phyloP scores from a whole-genome alignment of 2,888 invertebrate species.

The Plagodis pulveraria region DNA sequence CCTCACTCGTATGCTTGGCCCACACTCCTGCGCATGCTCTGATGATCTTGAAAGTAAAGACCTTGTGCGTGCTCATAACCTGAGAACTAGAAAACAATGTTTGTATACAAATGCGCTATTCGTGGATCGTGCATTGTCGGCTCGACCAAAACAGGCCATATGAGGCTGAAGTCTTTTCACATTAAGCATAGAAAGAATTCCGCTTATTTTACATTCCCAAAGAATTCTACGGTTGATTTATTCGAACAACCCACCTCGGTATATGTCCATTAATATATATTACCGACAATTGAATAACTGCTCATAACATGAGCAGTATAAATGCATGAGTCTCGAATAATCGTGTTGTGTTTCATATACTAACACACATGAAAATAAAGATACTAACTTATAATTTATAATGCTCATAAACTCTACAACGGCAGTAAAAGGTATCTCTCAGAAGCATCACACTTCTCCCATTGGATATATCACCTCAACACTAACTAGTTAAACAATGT shows the following conservation, averaged over 20 bases:
- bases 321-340: neutral
- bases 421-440: neutral
- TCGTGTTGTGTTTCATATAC: neutral
- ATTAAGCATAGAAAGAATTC: slow-evolving; percentile 2
- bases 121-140: slow-evolving; percentile 38
- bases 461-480: slow-evolving; percentile 54
- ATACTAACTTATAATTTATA: neutral
- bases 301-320: slow-evolving; percentile 3
- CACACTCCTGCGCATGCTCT: slow-evolving; percentile 69
- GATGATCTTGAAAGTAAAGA: slow-evolving; percentile 84
- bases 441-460: slow-evolving; percentile 23
- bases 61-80: slow-evolving; percentile 70
- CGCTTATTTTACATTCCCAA: neutral
- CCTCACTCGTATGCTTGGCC: slow-evolving; percentile 36
- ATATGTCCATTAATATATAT: slow-evolving; percentile 26
- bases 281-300: slow-evolving; percentile 34
- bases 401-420: neutral
- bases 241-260: slow-evolving; percentile 14
- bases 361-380: neutral
- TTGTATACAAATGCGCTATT: slow-evolving; percentile 62
- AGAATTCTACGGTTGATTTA: slow-evolving; percentile 13
- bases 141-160: slow-evolving; percentile 28
- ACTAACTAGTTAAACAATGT: slow-evolving; percentile 59
- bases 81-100: slow-evolving; percentile 70
- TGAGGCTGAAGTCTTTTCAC: slow-evolving; percentile 16